phyloP scores from a whole-genome alignment of 1,140 invertebrate genomes.

The Drosophila bifasciata region DNA sequence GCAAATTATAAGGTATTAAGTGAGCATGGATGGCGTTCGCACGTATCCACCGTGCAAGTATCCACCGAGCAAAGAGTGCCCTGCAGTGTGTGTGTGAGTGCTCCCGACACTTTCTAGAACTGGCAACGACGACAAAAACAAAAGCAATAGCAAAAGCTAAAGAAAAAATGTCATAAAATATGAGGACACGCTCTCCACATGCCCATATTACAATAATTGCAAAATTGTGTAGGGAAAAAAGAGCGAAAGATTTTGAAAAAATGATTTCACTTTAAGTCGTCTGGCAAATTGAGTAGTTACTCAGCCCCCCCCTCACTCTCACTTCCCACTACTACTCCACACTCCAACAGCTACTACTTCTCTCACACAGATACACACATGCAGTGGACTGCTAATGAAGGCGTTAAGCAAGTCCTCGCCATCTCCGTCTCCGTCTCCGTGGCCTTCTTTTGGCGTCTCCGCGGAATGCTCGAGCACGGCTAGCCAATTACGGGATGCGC shows the following conservation, averaged over 20 bases:
- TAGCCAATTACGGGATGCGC: constrained; percentile 70
- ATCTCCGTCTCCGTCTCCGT: neutral
- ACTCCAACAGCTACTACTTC: neutral
- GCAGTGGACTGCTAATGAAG: constrained; percentile 62
- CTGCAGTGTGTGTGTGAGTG: constrained; percentile 14
- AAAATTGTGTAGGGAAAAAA: constrained; percentile 64
- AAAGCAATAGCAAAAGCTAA: too few species aligned
- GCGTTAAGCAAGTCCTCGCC: constrained; percentile 62
- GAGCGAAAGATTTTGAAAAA: constrained; percentile 60
- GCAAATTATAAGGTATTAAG: constrained; percentile 83
- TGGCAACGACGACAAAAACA: constrained; percentile 30
- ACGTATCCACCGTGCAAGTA: constrained; percentile 41
- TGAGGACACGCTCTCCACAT: constrained; percentile 38
- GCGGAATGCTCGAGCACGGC: constrained; percentile 48
- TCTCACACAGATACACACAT: constrained; percentile 17
- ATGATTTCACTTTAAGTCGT: constrained; percentile 72
- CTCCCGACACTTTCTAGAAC: constrained; percentile 43
- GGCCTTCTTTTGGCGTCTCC: constrained; percentile 18
- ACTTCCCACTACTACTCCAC: constrained; percentile 7
- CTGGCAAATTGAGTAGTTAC: constrained; percentile 77
- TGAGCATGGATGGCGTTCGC: constrained; percentile 69
- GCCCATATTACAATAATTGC: constrained; percentile 76
- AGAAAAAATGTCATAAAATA: constrained; percentile 73
- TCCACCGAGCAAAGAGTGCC: constrained; percentile 7
- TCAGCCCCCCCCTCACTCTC: constrained; percentile 6